phyloP scores from a whole-genome alignment of 2,113 vertebrate genomes.

The Typhlomys cinereus region DNA sequence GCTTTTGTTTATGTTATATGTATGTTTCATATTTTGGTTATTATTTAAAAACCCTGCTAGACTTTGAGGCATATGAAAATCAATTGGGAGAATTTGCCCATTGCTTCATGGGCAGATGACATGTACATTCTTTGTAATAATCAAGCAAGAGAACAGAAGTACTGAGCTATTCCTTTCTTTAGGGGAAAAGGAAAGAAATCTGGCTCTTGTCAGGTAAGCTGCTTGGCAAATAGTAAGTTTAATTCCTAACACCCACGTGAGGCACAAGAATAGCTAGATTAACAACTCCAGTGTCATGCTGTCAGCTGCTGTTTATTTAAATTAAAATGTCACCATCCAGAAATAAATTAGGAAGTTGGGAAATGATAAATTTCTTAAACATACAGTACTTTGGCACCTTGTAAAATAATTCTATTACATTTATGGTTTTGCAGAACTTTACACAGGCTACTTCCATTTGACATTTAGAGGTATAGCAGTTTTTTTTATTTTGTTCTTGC shows the following conservation, averaged over 20 bases:
- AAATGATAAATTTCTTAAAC: conserved; percentile 81
- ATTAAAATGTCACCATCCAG: conserved; percentile 88
- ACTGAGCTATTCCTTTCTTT: conserved; percentile 43
- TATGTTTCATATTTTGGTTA: not conserved
- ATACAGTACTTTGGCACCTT: conserved; percentile 78
- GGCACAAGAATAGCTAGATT: conserved; percentile 85
- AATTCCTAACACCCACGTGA: conserved; percentile 85
- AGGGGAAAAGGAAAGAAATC: conserved; percentile 66
- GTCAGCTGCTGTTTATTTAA: conserved; percentile 89
- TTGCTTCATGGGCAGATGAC: conserved; percentile 56
- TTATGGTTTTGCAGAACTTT: conserved; percentile 67
- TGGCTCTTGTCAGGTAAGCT: conserved; percentile 84
- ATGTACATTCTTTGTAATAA: conserved; percentile 58
- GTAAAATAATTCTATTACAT: conserved; percentile 79
- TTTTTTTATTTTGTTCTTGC: conserved; percentile 17
- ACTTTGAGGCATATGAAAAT: not conserved
- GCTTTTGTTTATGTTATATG: not conserved
- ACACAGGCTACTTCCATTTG: conserved; percentile 77
- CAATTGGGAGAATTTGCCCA: not conserved
- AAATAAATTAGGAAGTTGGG: conserved; percentile 87
- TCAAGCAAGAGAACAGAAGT: conserved; percentile 43
- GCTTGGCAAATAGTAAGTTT: conserved; percentile 82
- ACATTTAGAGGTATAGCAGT: conserved; percentile 70
- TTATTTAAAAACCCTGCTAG: no score
- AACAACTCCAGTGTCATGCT: conserved; percentile 85